These are phyloP conservation scores for Stichodactyla helianthus DNA, from an alignment of 64 coral and sea anemone species.

Conservation along the genomic window DNA sequence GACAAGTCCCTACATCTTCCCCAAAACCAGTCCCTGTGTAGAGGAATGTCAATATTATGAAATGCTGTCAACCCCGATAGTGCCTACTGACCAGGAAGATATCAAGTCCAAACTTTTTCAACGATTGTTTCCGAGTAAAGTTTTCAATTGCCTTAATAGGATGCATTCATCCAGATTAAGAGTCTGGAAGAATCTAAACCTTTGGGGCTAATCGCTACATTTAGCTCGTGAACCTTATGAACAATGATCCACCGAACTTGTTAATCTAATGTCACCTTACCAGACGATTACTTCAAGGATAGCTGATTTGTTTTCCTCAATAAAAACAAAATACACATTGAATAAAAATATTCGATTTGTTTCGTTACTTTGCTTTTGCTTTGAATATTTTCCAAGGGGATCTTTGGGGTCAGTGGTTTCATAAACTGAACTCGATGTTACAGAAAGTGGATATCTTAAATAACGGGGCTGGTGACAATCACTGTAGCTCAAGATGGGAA, in stretches of 20 bases:
- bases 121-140: conserved; percentile 8
- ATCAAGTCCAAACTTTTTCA: conserved; percentile 35
- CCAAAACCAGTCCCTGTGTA: conserved; percentile 43
- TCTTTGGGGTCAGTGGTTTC: not conserved
- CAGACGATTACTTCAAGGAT: conserved; percentile 15
- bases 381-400: not conserved
- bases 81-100: conserved; percentile 27
- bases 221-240: conserved; percentile 63
- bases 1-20: conserved; percentile 4
- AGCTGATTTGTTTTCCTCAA: not conserved
- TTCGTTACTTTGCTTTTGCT: not conserved
- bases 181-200: conserved; percentile 43
- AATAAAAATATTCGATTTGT: not conserved
- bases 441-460: not conserved
- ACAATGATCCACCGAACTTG: conserved; percentile 78
- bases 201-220: conserved; percentile 69
- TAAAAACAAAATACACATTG: conserved; percentile 38
- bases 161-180: conserved; percentile 17
- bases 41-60: conserved; percentile 76
- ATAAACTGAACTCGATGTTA: not conserved
- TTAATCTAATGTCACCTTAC: conserved; percentile 88
- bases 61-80: conserved; percentile 18
- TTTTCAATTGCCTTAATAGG: conserved; percentile 61
- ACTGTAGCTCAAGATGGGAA: conserved; percentile 4
- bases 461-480: not conserved